These are phyloP conservation scores for Morone saxatilis DNA, from an alignment of 2,113 vertebrate species.

Conservation along the genomic window DNA sequence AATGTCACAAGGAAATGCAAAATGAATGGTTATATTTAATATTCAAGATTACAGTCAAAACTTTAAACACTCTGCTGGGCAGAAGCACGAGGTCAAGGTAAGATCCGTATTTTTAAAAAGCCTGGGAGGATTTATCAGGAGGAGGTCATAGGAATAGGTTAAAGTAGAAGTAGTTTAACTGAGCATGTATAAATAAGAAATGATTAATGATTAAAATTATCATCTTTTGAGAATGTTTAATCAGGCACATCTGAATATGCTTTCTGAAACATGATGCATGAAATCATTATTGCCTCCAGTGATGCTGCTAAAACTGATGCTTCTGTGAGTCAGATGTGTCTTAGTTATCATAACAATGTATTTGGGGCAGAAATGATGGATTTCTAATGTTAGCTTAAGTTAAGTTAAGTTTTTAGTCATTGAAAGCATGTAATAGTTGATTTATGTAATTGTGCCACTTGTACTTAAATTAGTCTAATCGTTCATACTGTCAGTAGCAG, in stretches of 20 bases:
- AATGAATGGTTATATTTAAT: slow-evolving; percentile 43
- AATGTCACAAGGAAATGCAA: slow-evolving; percentile 34
- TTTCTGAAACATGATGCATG: slow-evolving; percentile 44
- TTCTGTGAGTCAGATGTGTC: slow-evolving; percentile 9
- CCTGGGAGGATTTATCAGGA: slow-evolving; percentile 11
- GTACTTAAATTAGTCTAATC: not conserved
- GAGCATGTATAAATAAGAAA: slow-evolving; percentile 28
- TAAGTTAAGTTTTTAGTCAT: not conserved
- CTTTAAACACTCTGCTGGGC: not conserved
- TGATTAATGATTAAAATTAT: slow-evolving; percentile 28
- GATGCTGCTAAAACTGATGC: slow-evolving; percentile 17
- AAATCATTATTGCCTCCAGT: slow-evolving; percentile 43
- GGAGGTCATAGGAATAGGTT: not conserved
- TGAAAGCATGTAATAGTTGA: not conserved
- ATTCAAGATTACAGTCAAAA: slow-evolving; percentile 29
- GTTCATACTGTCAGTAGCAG: not conserved
- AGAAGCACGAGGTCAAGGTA: not conserved
- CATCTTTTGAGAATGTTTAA: slow-evolving; percentile 33
- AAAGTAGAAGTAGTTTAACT: slow-evolving; percentile 9
- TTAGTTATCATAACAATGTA: slow-evolving; percentile 15
- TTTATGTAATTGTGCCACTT: not conserved
- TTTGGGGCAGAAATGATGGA: not conserved
- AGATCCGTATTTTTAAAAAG: slow-evolving; percentile 22
- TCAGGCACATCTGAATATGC: slow-evolving; percentile 34
- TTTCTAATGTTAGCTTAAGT: slow-evolving; percentile 17